These are phyloP conservation scores for Apodemus agrarius DNA, from an alignment of 2,797 vertebrate species.

Conservation along the genomic window DNA sequence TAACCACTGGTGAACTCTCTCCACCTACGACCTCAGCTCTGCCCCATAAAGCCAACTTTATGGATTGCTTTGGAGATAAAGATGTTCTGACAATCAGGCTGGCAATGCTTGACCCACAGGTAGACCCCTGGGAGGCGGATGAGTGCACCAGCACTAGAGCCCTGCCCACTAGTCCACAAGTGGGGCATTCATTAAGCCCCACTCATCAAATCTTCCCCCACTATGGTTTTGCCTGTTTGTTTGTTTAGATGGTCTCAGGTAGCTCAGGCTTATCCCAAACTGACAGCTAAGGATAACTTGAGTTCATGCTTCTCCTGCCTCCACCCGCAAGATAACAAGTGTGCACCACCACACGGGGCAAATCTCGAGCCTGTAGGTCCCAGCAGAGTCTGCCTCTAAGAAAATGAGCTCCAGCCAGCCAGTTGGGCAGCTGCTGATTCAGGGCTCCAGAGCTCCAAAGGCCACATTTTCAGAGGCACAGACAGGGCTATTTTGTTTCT, in stretches of 20 bases:
- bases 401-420: slow-evolving; percentile 52
- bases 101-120: slow-evolving; percentile 26
- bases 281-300: background rate
- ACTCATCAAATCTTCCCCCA: background rate
- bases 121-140: slow-evolving; percentile 34
- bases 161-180: background rate
- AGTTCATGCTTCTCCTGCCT: background rate
- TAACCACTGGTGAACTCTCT: slow-evolving; percentile 53
- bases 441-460: background rate
- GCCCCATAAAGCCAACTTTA: slow-evolving; percentile 13
- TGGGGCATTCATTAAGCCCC: slow-evolving; percentile 13
- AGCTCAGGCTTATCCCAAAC: background rate
- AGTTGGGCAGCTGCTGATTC: slow-evolving; percentile 33
- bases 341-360: background rate
- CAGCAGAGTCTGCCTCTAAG: slow-evolving; percentile 42
- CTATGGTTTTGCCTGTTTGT: background rate
- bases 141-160: background rate
- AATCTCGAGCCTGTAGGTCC: slow-evolving; percentile 45
- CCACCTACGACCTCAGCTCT: slow-evolving; percentile 47
- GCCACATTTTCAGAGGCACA: background rate
- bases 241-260: background rate
- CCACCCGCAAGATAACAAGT: background rate
- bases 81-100: slow-evolving; percentile 20
- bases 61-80: slow-evolving; percentile 63
- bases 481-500: slow-evolving; percentile 31